Base-by-base conservation (phyloP, 2,797 vertebrate species). In the Sebastes trivittatus region DNA sequence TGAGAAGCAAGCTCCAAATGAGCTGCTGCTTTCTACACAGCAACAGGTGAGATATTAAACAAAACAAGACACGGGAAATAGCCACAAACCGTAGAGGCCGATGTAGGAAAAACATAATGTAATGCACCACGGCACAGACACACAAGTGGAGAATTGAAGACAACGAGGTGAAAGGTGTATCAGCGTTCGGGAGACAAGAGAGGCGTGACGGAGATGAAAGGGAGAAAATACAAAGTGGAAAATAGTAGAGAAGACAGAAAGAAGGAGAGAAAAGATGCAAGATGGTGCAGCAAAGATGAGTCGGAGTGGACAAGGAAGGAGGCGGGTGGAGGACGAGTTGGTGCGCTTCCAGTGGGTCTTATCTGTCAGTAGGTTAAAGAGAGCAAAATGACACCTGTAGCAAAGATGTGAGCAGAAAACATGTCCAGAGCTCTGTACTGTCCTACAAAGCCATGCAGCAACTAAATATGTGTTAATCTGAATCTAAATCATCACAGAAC, bases 141-240 rank as follows among this genome's bases (percentile, higher is more conserved):
- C 56, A 42, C 38, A 16, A 68, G 78, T 34, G 61, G 71, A 77
- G 56, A 72, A 77, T 23, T 38, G 71, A 87, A 71, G 74, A 83
- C 68, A 75, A 77, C 42, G 36, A 81, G 78, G 32, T 80, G 81
- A 83, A 79, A 85, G 80, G 67, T 84, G 77, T 63, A 73, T 87
- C 77, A 72, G 77, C 63, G 36, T 79, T 49, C 81, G 78, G 67
- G 87, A 86, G 83, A 77, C 84, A 80, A 49, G 77, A 72, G 73
- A 83, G 82, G 74, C 20, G 18, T 68, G 83, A 76, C 20, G 1
- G 56, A 80, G 71, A 80, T 55, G 76, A 78, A 79, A 82, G 72
- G 54, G 76, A 87, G 75, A 77, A 82, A 80, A 79, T 65, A 71
- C 75, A 87, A 90, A 83, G 81, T 84, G 75, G 81, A 89, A 89